Base-by-base conservation (phyloP, 1,140 invertebrate genomes). In the Gonatopus flavifemur region DNA sequence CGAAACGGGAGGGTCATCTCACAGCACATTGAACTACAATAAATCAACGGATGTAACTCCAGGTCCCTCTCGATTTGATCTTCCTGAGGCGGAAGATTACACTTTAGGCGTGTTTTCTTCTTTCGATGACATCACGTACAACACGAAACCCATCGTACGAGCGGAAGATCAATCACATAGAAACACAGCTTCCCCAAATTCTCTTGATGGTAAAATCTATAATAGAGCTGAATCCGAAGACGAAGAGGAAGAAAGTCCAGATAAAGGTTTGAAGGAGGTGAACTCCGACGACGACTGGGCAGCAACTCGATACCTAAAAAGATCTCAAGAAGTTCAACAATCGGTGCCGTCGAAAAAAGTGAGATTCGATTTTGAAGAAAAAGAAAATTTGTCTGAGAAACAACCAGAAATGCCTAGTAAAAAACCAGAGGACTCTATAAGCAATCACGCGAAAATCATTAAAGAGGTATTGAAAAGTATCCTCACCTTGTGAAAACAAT, bases 381-480 rank as follows among this genome's bases (percentile, higher is more conserved):
- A 80, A 49, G 76, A 77, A 49, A 80, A 81, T 24, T 13, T 72
- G n/a, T 68, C 72, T 6, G 71, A 76, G 25, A 48, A 52, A 1
- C 68, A 67, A 48, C 79, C 78, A 70, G 65, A 70, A 57, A 70
- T 80, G 66, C 57, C 65, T 64, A 58, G 72, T 59, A 19, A 51
- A 20, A 69, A 77, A 61, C 40, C 80, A 55, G 64, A 70, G 5
- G 84, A 83, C 51, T 70, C 86, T 9, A 65, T 70, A 37, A 86
- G 66, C 31, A 76, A 89, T 72, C 90, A 92, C 73, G 88, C 89
- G 8, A 92, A 90, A 79, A 91, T 94, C 32, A 91, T 93, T 38
- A 84, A 87, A 42, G 89, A 92, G 78, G 88, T 92, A 1, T 69
- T 93, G 24, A 92, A 92, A 92, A 92, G 67, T 93, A 91, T 80